A percentile compares a stretch with the other conserved stretches of the same genome.
These are phyloP conservation scores for Temnopleurus reevesii DNA, from an alignment of 53 echinoderm and acorn worm species.

Conservation along the genomic window DNA sequence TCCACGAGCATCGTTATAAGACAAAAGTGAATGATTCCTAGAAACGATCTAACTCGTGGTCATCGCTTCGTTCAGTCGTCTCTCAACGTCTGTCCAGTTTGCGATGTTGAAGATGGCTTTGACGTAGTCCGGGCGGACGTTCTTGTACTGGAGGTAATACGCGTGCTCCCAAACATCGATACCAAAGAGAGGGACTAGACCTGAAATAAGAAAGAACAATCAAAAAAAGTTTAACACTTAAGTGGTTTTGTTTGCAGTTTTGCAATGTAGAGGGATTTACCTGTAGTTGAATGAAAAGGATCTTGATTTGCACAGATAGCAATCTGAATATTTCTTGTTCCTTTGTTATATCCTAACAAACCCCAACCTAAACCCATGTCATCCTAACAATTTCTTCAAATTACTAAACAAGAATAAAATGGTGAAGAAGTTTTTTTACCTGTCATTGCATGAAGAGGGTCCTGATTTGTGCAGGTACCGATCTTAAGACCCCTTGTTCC, in stretches of 20 bases:
- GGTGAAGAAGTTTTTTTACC: no score
- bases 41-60: conserved; percentile 24
- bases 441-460: conserved; percentile 89
- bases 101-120: conserved; percentile 89
- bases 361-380: not conserved
- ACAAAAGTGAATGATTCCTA: no score
- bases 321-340: conserved; percentile 66
- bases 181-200: conserved; percentile 87
- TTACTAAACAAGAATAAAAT: no score
- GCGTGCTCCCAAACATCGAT: conserved; percentile 99
- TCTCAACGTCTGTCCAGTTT: conserved; percentile 82
- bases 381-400: no score
- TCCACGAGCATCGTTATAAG: no score
- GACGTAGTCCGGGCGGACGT: conserved; percentile 93
- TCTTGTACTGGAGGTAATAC: conserved; percentile 99
- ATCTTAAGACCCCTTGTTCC: conserved; percentile 67
- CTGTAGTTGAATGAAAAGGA: no score
- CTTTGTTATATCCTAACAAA: conserved; percentile 75
- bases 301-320: conserved; percentile 97
- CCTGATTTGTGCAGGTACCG: conserved; percentile 96
- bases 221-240: no score
- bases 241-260: no score
- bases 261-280: no score
- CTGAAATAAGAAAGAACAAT: conserved; percentile 45
- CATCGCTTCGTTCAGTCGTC: conserved; percentile 66